phyloP scores from a whole-genome alignment of 1,140 invertebrate species.

The Plectus sambesii region DNA sequence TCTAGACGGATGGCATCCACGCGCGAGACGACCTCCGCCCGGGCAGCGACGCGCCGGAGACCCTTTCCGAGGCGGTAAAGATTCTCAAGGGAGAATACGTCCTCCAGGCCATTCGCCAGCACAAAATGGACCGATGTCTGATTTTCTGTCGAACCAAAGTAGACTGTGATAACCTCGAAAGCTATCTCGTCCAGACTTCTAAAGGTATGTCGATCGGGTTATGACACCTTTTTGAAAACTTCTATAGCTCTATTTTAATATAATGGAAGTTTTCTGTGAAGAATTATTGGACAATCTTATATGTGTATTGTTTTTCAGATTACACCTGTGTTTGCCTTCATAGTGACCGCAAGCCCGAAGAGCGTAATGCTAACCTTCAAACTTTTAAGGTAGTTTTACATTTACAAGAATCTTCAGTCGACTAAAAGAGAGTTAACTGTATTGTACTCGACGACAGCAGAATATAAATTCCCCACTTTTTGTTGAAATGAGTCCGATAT shows the following conservation, averaged over 20 bases:
- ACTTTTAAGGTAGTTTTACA: conserved; percentile 77
- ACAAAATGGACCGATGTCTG: conserved; percentile 88
- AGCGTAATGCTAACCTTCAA: conserved; percentile 82
- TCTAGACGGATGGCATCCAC: conserved; percentile 81
- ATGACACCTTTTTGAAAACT: too few species aligned
- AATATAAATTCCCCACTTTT: too few species aligned
- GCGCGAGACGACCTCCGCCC: conserved; percentile 65
- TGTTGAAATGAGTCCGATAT: too few species aligned
- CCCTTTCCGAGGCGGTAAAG: conserved; percentile 82
- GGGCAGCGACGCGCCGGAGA: conserved; percentile 63
- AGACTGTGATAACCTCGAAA: conserved; percentile 95
- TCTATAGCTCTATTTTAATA: too few species aligned
- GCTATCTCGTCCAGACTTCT: too few species aligned
- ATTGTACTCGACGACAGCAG: too few species aligned
- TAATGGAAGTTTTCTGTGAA: too few species aligned
- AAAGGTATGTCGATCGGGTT: too few species aligned
- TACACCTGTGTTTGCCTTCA: conserved; percentile 90
- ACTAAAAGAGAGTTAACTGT: too few species aligned
- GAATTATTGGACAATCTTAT: too few species aligned
- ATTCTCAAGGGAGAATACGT: conserved; percentile 91
- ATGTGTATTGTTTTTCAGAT: too few species aligned
- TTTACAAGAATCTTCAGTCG: too few species aligned
- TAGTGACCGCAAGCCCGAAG: conserved; percentile 79
- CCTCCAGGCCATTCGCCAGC: conserved; percentile 67
- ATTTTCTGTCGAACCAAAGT: conserved; percentile 97